A percentile compares a stretch with the other conserved stretches of the same genome.
Evolutionary conservation across 2,113 vertebrate species (phyloP).

Genomic region (Lampris incognitus): DNA sequence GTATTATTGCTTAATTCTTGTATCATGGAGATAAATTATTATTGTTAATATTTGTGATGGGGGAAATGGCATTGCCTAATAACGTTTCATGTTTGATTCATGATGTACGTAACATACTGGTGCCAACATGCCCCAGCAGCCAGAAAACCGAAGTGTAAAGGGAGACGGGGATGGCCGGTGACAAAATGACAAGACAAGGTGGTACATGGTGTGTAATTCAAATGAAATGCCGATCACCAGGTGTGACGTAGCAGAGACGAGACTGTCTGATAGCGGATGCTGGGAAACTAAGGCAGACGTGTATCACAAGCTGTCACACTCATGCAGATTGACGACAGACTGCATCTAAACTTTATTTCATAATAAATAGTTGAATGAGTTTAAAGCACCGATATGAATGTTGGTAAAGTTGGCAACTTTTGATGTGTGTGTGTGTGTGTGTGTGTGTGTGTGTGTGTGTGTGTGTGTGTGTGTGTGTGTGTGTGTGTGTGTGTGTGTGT

Average conservation of each 20-base stretch:
- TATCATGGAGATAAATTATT: not conserved
- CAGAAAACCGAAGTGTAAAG: not conserved
- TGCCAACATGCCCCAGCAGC: not conserved
- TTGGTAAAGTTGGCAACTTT: too few species aligned
- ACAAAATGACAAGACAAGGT: not conserved
- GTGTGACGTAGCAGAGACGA: too few species aligned
- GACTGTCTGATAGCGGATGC: too few species aligned
- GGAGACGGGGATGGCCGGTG: not conserved
- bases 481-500: not conserved
- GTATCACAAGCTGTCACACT: too few species aligned
- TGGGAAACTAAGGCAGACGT: too few species aligned
- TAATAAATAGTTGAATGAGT: too few species aligned
- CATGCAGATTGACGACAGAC: too few species aligned
- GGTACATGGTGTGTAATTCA: too few species aligned
- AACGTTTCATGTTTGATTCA: not conserved
- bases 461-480: not conserved
- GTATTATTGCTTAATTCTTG: not conserved
- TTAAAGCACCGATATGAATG: too few species aligned
- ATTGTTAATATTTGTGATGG: not conserved
- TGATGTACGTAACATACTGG: not conserved
- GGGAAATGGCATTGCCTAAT: not conserved
- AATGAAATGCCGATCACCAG: too few species aligned
- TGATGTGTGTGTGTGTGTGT: too few species aligned
- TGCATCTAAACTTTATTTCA: too few species aligned
- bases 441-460: not conserved